Evolutionary conservation across 2,888 invertebrate genomes (phyloP), one percentile per base, ranked within the genome.

Genomic region (Meteorus cinctellus): DNA sequence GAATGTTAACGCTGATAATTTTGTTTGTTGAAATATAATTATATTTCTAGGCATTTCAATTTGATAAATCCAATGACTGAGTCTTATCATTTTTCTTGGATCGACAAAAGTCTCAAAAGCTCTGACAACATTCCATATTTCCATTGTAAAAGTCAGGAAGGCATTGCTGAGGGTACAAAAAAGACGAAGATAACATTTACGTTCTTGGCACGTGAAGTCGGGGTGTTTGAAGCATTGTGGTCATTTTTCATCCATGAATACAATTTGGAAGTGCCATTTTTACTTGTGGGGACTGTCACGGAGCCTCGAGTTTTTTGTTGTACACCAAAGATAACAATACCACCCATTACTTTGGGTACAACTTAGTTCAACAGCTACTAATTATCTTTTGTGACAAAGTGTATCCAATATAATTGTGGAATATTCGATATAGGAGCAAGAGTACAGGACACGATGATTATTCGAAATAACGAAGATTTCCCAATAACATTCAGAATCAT

Each of bases 191-290:
- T 93, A n/a, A 90, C 90, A 2, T 95, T 95, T 86, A 92, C 92
- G 60, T 94, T 94, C 85, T 89, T 91, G 16, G 93, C 95, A 0
- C 91, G 91, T 62, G 89, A 91, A 48, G 89, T 92, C n/a, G 94
- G 94, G 86, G 89, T 91, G 3, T 93, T 92, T 78, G 94, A 95
- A 88, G 93, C 93, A 0, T 92, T 92, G 84, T 94, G 94, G 93
- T 91, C 90, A 80, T 94, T 95, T 82, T 84, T 88, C 24, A 93
- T 95, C 81, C 92, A 92, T 2, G 89, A 91, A 72, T 91, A 93
- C 84, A 89, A 92, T 79, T 88, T 94, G 68, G 88, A 89, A 36
- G 91, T 91, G 70, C 88, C 91, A 77, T 91, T 95, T 84, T 85
- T 95, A 27, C 90, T 95, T 16, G 93, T 93, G 27, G 94, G 94